Evolutionary conservation across 2,888 invertebrate species (phyloP), one percentile per base, ranked within the genome.

Genomic region (Timandra comae): DNA sequence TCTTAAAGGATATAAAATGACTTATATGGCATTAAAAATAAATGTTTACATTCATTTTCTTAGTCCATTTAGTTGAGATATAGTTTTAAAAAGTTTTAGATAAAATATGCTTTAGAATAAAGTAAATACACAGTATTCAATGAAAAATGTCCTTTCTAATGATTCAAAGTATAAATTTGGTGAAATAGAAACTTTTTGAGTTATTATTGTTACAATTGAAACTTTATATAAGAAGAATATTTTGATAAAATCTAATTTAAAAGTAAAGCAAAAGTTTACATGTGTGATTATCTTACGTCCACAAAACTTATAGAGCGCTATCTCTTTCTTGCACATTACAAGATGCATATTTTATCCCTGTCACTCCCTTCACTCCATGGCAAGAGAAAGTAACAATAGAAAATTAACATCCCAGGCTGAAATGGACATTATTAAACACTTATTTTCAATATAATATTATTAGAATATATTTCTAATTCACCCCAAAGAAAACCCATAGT

Each of bases 301-400:
- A 35, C 30, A 35, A 27, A 43, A 61, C 62, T 61, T 62, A 58
- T 73, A 74, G 66, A 63, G 67, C 66, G 59, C 56, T 44, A 38
- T 82, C 84, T 69, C 78, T 48, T 55, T 82, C 69, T 29, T 54
- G 41, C 68, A 21, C 42, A 43, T 29, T 16, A 25, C 30, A 16
- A 29, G 38, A 41, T 35, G 36, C 37, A 57, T 71, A 56, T 53
- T 43, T 37, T 67, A 46, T 82, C 79, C 49, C 67, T 49, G 49
- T 84, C 71, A 34, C 76, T 77, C 82, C 82, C 78, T 84, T 84
- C 84, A 85, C 84, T 84, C 60, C 57, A 73, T 67, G 66, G 71
- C 65, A 81, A 81, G 85, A 85, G 85, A 85, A 85, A 85, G 85
- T 85, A 81, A 80, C 82, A 75, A 78, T 79, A 80, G 80, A 77